These are phyloP conservation scores for Rhynchonycteris naso DNA, from an alignment of 2,797 vertebrate genomes.

Conservation along the genomic window DNA sequence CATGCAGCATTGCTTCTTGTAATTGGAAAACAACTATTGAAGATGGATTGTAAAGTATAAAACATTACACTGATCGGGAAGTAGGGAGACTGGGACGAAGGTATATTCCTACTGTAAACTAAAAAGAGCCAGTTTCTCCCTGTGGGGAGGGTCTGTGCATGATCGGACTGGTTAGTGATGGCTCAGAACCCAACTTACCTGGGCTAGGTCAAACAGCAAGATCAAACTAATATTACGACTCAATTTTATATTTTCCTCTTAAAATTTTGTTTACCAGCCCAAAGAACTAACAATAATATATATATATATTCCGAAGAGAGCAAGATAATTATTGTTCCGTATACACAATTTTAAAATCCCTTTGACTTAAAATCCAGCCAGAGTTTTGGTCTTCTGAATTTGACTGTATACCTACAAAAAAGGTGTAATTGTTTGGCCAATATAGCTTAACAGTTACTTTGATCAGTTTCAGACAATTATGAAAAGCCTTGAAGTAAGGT, in stretches of 20 bases:
- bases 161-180: neutral
- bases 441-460: neutral
- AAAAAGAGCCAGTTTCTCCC: neutral
- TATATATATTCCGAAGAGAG: neutral
- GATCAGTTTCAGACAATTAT: conserved; percentile 13
- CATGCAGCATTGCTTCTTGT: neutral
- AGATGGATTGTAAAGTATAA: neutral
- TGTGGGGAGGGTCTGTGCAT: neutral
- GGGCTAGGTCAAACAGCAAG: neutral
- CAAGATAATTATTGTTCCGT: neutral
- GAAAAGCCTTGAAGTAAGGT: neutral
- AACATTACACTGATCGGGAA: neutral
- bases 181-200: neutral
- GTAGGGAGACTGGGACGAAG: neutral
- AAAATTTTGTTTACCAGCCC: neutral
- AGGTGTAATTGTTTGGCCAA: neutral
- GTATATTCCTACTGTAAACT: neutral
- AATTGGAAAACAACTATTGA: neutral
- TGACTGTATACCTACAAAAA: neutral
- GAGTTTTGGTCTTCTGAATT: neutral
- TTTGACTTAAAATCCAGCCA: conserved; percentile 38
- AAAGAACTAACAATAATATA: neutral
- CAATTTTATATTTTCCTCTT: conserved; percentile 14
- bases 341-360: neutral
- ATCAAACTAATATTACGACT: neutral